Evolutionary conservation across 2,113 vertebrate species (phyloP).

Genomic region (Megalops atlanticus): DNA sequence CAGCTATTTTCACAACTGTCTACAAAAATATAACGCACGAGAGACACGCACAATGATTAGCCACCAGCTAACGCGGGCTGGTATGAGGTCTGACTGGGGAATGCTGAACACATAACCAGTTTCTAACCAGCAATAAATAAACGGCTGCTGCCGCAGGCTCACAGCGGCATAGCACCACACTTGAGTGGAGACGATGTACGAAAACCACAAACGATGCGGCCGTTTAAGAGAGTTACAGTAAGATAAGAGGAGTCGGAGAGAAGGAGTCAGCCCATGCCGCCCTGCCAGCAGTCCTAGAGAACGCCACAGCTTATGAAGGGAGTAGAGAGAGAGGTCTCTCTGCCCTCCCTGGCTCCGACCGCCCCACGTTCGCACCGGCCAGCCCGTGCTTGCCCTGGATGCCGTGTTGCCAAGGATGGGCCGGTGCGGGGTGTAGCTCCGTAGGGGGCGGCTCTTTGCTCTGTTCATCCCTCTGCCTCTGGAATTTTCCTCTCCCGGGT

Average conservation of each 20-base stretch:
- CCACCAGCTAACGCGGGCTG: not conserved
- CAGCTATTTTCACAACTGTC: conserved; percentile 10
- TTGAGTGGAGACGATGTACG: not conserved
- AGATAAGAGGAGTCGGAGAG: not conserved
- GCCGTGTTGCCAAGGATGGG: conserved; percentile 5
- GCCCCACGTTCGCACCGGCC: not conserved
- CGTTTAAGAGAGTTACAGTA: not conserved
- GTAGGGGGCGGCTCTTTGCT: too few species aligned
- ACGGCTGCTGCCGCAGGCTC: not conserved
- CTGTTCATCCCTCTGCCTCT: not conserved
- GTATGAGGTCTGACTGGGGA: not conserved
- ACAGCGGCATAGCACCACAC: not conserved
- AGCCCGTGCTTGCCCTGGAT: not conserved
- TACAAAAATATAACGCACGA: not conserved
- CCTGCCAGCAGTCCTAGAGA: not conserved
- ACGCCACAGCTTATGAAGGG: not conserved
- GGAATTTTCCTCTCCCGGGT: conserved; percentile 24
- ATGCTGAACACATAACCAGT: not conserved
- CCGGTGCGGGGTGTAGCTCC: too few species aligned
- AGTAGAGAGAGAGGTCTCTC: not conserved
- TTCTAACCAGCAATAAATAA: not conserved
- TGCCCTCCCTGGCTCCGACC: too few species aligned
- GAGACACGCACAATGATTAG: not conserved
- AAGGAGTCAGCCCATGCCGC: not conserved
- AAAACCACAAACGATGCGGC: too few species aligned